Conservation (phyloP, 2,797 vertebrate genomes). For the Zalophus californianus region DNA sequence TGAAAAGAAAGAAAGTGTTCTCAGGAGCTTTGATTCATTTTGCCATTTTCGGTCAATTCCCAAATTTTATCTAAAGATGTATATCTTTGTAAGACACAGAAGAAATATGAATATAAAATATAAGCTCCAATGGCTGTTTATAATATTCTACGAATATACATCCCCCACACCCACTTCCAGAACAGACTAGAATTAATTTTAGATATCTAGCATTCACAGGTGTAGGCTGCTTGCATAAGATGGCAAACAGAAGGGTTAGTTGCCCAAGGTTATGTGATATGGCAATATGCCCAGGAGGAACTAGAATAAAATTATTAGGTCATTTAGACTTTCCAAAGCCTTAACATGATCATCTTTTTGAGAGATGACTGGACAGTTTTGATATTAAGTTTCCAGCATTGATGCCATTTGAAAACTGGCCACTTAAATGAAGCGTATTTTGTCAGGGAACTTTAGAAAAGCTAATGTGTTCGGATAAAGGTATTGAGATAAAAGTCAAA, state of each 20-base stretch:
- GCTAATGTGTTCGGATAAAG: not conserved
- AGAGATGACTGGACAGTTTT: constrained; percentile 49
- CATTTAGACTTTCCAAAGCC: constrained; percentile 41
- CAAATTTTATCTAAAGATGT: not conserved
- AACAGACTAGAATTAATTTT: constrained; percentile 46
- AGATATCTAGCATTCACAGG: not conserved
- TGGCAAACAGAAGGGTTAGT: not conserved
- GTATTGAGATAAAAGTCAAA: not conserved
- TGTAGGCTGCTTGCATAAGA: constrained; percentile 27
- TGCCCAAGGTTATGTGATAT: not conserved
- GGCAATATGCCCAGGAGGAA: constrained; percentile 3
- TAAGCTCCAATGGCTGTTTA: not conserved
- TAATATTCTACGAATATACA: not conserved
- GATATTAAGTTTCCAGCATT: constrained; percentile 20
- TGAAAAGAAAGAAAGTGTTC: not conserved
- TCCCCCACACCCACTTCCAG: not conserved
- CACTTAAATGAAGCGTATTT: constrained; percentile 12
- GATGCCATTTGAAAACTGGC: not conserved
- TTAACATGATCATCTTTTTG: constrained; percentile 35
- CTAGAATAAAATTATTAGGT: constrained; percentile 29
- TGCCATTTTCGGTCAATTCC: not conserved
- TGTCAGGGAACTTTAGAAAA: constrained; percentile 36
- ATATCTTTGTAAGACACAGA: constrained; percentile 17
- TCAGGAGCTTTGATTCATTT: not conserved
- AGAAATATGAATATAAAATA: not conserved